Evolutionary conservation across 2,113 vertebrate species (phyloP).

Genomic region (Oreochromis niloticus): DNA sequence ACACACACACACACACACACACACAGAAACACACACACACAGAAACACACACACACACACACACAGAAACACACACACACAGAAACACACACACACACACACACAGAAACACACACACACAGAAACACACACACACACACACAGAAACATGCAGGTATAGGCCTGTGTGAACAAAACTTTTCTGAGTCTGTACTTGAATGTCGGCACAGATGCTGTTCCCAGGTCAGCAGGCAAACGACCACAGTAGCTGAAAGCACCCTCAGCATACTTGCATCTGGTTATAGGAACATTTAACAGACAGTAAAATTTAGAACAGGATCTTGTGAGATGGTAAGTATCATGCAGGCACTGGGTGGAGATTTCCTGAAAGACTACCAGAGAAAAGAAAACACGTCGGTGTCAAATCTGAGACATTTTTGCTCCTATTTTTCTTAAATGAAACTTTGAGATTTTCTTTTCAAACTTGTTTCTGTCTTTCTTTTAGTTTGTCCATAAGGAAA

Average conservation of each 20-base stretch:
- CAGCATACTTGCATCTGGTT: neutral
- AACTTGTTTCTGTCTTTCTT: neutral
- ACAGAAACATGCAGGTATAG: neutral
- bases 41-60: neutral
- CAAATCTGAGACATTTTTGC: neutral
- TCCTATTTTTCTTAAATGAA: neutral
- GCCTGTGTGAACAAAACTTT: neutral
- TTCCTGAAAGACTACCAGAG: neutral
- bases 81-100: no score
- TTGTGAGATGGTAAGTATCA: neutral
- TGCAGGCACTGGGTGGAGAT: neutral
- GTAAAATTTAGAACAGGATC: neutral
- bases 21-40: no score
- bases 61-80: no score
- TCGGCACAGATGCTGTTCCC: no score
- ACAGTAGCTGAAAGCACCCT: no score
- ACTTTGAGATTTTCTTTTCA: neutral
- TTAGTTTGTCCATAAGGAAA: neutral
- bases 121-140: no score
- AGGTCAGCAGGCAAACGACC: no score
- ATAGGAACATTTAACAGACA: neutral
- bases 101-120: no score
- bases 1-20: no score
- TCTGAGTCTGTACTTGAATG: no score
- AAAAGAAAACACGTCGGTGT: neutral